phyloP scores from a whole-genome alignment of 53 echinoderm and acorn worm species.

The Holothuria scabra region DNA sequence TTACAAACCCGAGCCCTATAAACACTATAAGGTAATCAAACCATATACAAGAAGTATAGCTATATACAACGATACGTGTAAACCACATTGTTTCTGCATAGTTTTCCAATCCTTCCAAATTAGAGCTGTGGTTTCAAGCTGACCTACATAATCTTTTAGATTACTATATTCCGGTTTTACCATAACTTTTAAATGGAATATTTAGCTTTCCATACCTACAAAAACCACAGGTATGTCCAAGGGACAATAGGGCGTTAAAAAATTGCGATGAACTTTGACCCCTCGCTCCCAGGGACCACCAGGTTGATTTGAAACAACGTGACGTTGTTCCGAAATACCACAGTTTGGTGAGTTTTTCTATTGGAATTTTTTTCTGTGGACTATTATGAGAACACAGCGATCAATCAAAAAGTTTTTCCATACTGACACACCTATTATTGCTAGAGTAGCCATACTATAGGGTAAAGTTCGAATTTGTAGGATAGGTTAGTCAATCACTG shows the following conservation, averaged over 20 bases:
- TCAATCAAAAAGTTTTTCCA: neutral
- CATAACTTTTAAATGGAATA: conserved; percentile 4
- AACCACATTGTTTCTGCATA: neutral
- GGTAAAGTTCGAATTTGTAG: too few relatives aligned
- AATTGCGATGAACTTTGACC: conserved; percentile 23
- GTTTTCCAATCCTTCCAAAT: conserved; percentile 7
- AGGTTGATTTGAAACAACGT: conserved; percentile 25
- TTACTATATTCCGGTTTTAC: conserved; percentile 20
- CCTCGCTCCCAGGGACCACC: conserved; percentile 37
- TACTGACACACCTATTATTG: too few relatives aligned
- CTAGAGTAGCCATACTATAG: too few relatives aligned
- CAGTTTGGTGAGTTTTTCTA: neutral
- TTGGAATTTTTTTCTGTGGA: neutral
- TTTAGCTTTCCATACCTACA: conserved; percentile 25
- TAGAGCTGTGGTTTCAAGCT: conserved; percentile 24
- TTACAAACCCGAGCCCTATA: too few relatives aligned
- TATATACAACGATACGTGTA: too few relatives aligned
- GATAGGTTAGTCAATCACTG: too few relatives aligned
- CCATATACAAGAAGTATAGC: too few relatives aligned
- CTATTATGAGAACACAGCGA: neutral
- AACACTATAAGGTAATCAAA: too few relatives aligned
- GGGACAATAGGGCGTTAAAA: conserved; percentile 44
- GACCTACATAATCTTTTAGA: conserved; percentile 35
- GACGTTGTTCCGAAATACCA: conserved; percentile 1
- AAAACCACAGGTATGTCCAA: conserved; percentile 42